A percentile compares a stretch with the other conserved stretches of the same genome.
Evolutionary conservation across 1,140 invertebrate species (phyloP).

Genomic region (Procambarus virginalis): DNA sequence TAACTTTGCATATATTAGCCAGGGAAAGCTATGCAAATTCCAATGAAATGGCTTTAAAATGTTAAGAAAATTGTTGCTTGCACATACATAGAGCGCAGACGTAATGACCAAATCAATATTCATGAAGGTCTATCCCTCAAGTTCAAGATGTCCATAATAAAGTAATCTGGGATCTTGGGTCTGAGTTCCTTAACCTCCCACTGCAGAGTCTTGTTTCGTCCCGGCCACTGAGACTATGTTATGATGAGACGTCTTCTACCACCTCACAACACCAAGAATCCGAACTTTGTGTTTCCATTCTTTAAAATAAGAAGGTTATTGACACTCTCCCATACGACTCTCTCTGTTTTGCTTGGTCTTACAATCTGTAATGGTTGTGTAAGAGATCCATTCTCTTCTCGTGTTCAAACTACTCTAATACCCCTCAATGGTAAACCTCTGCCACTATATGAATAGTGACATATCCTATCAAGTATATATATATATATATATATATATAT

Average conservation of each 20-base stretch:
- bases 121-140: conserved; percentile 32
- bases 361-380: too few species aligned
- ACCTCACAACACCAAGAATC: conserved; percentile 46
- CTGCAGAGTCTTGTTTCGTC: not conserved
- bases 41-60: not conserved
- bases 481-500: too few species aligned
- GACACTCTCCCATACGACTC: not conserved
- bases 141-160: conserved; percentile 15
- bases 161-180: conserved; percentile 4
- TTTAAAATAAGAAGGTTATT: conserved; percentile 37
- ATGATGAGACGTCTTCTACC: conserved; percentile 37
- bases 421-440: too few species aligned
- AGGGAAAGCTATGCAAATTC: not conserved
- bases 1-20: too few species aligned
- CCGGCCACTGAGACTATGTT: conserved; percentile 6
- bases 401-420: too few species aligned
- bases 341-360: not conserved
- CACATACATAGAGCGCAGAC: not conserved
- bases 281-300: conserved; percentile 28
- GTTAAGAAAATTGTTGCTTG: not conserved
- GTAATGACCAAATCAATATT: conserved; percentile 40
- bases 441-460: too few species aligned
- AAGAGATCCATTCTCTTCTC: too few species aligned
- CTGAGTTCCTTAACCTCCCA: conserved; percentile 1
- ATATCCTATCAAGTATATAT: too few species aligned